Evolutionary conservation across 92 coral and sea anemone species (phyloP).

Genomic region (Actinernus sp.): DNA sequence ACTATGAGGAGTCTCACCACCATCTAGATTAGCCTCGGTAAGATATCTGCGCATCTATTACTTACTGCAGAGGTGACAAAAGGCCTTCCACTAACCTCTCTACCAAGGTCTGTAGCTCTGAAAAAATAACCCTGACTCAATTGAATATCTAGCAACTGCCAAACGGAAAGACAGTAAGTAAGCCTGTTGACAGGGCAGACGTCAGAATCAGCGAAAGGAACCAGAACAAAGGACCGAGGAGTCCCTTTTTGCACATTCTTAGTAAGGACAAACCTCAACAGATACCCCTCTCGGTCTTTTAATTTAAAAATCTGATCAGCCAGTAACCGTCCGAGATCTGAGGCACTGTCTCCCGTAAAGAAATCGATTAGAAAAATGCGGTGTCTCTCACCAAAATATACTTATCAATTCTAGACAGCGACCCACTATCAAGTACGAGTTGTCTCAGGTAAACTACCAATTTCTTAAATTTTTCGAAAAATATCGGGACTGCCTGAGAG

Average conservation of each 20-base stretch:
- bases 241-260: slow-evolving; percentile 13
- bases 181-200: slow-evolving; percentile 32
- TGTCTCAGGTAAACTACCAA: neutral
- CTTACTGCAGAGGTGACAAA: slow-evolving; percentile 16
- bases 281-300: slow-evolving; percentile 20
- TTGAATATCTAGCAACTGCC: slow-evolving; percentile 3
- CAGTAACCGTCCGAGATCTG: slow-evolving; percentile 26
- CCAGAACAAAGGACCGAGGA: slow-evolving; percentile 12
- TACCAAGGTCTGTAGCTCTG: slow-evolving; percentile 18
- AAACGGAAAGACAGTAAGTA: slow-evolving; percentile 5
- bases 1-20: slow-evolving; percentile 39
- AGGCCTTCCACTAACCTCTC: slow-evolving; percentile 22
- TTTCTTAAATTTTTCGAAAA: neutral
- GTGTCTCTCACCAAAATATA: neutral
- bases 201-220: slow-evolving; percentile 9
- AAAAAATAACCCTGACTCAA: slow-evolving; percentile 11
- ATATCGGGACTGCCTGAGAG: neutral
- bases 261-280: slow-evolving; percentile 9
- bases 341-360: slow-evolving; percentile 44
- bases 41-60: slow-evolving; percentile 5
- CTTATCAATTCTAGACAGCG: neutral
- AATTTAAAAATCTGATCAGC: slow-evolving; percentile 29
- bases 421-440: neutral
- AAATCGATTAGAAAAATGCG: slow-evolving; percentile 14
- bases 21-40: neutral